A percentile compares a stretch with the other conserved stretches of the same genome.
phyloP scores from a whole-genome alignment of 2,888 invertebrate genomes.

The Plemyria rubiginata region DNA sequence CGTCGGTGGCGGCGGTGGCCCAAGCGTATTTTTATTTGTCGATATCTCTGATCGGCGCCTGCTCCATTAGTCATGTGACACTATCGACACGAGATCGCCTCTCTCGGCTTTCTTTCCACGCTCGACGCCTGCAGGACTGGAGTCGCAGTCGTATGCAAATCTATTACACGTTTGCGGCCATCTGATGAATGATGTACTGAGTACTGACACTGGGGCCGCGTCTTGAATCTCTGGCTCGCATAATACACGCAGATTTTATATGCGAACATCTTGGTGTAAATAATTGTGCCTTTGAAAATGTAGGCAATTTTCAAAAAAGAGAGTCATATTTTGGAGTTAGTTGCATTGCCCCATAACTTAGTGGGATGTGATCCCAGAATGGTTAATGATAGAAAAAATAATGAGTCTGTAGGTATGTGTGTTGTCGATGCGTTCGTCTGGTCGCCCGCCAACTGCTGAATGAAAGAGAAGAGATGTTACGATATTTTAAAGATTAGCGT shows the following conservation, averaged over 20 bases:
- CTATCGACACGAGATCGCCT: constrained; percentile 80
- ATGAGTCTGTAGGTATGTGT: constrained; percentile 22
- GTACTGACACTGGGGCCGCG: constrained; percentile 59
- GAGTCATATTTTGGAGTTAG: constrained; percentile 47
- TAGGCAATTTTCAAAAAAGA: constrained; percentile 44
- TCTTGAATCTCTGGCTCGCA: constrained; percentile 40
- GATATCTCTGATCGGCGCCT: constrained; percentile 83
- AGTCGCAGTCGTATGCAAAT: constrained; percentile 72
- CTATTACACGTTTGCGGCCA: constrained; percentile 65
- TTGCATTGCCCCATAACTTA: constrained; percentile 41
- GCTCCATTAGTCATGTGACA: constrained; percentile 84
- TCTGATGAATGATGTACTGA: constrained; percentile 78
- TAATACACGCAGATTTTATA: constrained; percentile 36
- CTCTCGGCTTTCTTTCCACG: constrained; percentile 73
- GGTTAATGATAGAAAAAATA: constrained; percentile 31
- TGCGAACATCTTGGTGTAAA: constrained; percentile 37
- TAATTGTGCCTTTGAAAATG: constrained; percentile 35
- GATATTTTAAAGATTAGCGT: constrained; percentile 37
- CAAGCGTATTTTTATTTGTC: constrained; percentile 76
- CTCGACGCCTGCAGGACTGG: constrained; percentile 67
- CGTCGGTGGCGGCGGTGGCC: constrained; percentile 55
- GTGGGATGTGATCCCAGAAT: constrained; percentile 37
- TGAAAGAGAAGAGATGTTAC: constrained; percentile 44
- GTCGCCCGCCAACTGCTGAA: constrained; percentile 42
- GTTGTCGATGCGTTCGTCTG: constrained; percentile 37